Evolutionary conservation across 1,140 invertebrate species (phyloP).

Genomic region (Plectrocnemia conspersa): DNA sequence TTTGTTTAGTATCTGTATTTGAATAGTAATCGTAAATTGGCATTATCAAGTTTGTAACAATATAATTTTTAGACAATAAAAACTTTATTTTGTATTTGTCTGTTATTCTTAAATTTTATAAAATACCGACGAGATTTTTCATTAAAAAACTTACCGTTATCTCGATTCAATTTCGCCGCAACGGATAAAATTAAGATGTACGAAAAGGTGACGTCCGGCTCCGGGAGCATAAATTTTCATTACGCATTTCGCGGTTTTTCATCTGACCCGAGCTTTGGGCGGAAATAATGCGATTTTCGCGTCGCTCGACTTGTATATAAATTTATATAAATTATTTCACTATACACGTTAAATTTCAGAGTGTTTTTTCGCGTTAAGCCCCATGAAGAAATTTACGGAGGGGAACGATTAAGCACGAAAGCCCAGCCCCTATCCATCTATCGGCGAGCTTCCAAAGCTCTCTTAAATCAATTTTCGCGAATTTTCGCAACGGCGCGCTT

Average conservation of each 20-base stretch:
- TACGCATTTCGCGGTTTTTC: slow-evolving; percentile 16
- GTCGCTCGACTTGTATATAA: neutral
- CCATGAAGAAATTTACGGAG: neutral
- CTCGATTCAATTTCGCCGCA: slow-evolving; percentile 16
- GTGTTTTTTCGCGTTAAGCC: neutral
- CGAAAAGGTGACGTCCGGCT: neutral
- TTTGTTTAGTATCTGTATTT: neutral
- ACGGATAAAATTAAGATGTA: slow-evolving; percentile 17
- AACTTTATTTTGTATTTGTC: too few species aligned
- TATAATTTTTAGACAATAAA: too few species aligned
- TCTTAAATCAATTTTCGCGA: slow-evolving; percentile 18
- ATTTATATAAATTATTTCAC: neutral
- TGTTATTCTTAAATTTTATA: too few species aligned
- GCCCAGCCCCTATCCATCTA: slow-evolving; percentile 5
- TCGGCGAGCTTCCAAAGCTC: slow-evolving; percentile 3
- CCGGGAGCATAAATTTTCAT: slow-evolving; percentile 18
- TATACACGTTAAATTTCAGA: neutral
- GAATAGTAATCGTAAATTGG: neutral
- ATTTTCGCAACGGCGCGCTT: too few species aligned
- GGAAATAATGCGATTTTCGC: slow-evolving; percentile 14
- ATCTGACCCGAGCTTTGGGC: slow-evolving; percentile 8
- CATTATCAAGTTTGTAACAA: too few species aligned
- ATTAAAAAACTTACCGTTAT: slow-evolving; percentile 16
- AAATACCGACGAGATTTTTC: slow-evolving; percentile 13
- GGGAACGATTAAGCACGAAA: neutral